Percentiles rank a stretch among this genome's conserved stretches.
Conservation (phyloP, 2,797 vertebrate species). For the Halcyon badia region DNA sequence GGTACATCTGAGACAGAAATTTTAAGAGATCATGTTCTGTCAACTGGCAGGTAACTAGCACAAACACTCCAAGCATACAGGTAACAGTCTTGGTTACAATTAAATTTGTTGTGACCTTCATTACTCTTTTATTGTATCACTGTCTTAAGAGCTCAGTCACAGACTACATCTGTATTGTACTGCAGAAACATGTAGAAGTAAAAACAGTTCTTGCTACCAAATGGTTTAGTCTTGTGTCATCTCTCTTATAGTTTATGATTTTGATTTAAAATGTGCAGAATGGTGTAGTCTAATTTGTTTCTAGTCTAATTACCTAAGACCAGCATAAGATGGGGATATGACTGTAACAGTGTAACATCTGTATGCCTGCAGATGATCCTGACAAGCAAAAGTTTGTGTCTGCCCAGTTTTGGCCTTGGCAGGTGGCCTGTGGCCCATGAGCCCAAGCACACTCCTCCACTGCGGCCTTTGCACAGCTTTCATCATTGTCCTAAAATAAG, state of each 20-base stretch:
- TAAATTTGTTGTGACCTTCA: not conserved
- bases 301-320: not conserved
- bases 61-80: not conserved
- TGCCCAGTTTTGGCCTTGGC: not conserved
- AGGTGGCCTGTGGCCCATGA: accelerated
- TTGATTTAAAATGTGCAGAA: not conserved
- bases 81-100: not conserved
- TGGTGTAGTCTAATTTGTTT: not conserved
- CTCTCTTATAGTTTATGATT: not conserved
- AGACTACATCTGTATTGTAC: not conserved
- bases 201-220: not conserved
- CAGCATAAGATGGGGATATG: not conserved
- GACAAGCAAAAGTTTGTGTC: not conserved
- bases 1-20: not conserved
- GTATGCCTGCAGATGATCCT: not conserved
- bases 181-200: not conserved
- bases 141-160: not conserved
- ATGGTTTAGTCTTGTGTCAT: not conserved
- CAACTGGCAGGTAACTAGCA: not conserved
- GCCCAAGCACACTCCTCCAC: not conserved
- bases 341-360: not conserved
- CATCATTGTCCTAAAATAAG: accelerated
- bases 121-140: not conserved
- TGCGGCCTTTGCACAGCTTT: not conserved
- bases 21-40: not conserved